Evolutionary conservation across 2,113 vertebrate genomes (phyloP).

Genomic region (Peromyscus maniculatus): DNA sequence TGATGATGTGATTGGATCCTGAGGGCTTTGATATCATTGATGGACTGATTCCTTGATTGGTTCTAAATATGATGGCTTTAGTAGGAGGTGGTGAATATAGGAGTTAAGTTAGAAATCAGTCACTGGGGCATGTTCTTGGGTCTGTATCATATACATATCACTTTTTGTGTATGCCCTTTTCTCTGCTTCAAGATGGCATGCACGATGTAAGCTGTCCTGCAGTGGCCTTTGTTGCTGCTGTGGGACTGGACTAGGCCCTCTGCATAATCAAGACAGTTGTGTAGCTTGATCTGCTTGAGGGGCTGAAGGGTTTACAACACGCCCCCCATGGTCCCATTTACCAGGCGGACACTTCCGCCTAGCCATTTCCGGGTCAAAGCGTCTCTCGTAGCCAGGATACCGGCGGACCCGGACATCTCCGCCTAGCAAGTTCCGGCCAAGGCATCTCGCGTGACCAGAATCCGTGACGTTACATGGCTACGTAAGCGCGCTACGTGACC

Average conservation of each 20-base stretch:
- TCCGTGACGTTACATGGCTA: no score
- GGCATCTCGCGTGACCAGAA: no score
- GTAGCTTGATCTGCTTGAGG: no score
- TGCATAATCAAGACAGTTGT: no score
- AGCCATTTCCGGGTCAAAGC: no score
- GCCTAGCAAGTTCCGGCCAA: no score
- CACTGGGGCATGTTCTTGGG: not conserved
- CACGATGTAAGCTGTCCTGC: not conserved
- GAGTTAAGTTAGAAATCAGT: not conserved
- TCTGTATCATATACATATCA: not conserved
- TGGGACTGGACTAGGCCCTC: not conserved
- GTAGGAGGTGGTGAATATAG: not conserved
- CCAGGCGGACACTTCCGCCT: no score
- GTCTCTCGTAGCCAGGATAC: no score
- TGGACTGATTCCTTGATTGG: not conserved
- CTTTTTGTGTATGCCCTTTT: not conserved
- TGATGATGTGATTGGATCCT: not conserved
- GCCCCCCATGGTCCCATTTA: no score
- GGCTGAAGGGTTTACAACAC: no score
- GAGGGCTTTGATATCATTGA: not conserved
- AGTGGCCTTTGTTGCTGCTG: not conserved
- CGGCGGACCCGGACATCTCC: no score
- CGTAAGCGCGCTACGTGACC: no score
- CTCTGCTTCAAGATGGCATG: not conserved
- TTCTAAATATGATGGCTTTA: not conserved